Evolutionary conservation across 2,113 vertebrate genomes (phyloP).

Genomic region (Ptilonorhynchus violaceus): DNA sequence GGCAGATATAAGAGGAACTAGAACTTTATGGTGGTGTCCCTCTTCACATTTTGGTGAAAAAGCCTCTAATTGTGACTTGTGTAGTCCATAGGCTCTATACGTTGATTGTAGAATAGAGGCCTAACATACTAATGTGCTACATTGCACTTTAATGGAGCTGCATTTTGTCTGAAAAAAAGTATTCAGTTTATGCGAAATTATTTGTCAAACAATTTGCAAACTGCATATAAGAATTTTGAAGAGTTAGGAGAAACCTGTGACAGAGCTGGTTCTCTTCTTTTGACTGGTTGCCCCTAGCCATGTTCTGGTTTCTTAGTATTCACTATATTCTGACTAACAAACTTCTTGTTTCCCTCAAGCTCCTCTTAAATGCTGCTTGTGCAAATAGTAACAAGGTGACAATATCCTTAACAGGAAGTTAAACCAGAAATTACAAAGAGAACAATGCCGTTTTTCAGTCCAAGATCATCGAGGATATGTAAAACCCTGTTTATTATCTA

Average conservation of each 20-base stretch:
- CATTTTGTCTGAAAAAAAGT: neutral
- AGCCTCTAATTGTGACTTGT: neutral
- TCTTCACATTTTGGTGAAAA: neutral
- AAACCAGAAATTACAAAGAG: neutral
- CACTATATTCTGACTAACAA: neutral
- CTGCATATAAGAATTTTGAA: neutral
- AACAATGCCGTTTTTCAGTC: neutral
- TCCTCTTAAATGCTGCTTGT: neutral
- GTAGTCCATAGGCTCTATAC: neutral
- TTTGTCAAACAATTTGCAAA: neutral
- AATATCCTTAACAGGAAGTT: neutral
- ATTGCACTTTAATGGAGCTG: neutral
- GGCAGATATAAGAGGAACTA: neutral
- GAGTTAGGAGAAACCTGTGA: neutral
- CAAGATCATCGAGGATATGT: neutral
- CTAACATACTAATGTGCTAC: rapidly evolving
- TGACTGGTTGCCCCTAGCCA: neutral
- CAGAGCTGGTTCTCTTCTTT: neutral
- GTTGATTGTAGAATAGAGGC: neutral
- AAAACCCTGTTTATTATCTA: neutral
- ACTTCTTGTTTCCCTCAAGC: neutral
- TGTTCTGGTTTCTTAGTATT: neutral
- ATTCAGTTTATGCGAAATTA: neutral
- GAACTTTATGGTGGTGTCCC: rapidly evolving
- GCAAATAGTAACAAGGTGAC: neutral